phyloP scores from a whole-genome alignment of 2,113 vertebrate genomes.

The Cacatua alba region DNA sequence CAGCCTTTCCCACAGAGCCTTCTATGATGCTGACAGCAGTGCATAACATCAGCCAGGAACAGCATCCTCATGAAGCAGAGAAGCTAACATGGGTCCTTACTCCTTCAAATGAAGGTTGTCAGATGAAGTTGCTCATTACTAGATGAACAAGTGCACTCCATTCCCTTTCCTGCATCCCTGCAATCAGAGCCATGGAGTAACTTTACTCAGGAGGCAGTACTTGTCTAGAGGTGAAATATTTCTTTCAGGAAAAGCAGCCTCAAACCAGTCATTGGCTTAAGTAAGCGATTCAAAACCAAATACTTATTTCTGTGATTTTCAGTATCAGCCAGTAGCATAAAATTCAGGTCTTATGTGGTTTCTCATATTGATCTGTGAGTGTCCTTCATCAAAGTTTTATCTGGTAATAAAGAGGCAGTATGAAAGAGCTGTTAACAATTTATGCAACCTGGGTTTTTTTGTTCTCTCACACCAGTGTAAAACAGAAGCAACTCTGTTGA shows the following conservation, averaged over 20 bases:
- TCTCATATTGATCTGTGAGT: slow-evolving; percentile 54
- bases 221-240: slow-evolving; percentile 55
- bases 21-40: not conserved
- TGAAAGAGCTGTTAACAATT: slow-evolving; percentile 36
- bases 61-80: not conserved
- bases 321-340: not conserved
- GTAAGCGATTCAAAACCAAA: not conserved
- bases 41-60: not conserved
- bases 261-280: not conserved
- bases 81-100: not conserved
- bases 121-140: not conserved
- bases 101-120: not conserved
- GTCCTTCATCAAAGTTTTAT: slow-evolving; percentile 52
- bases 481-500: slow-evolving; percentile 4
- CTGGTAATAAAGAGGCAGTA: slow-evolving; percentile 48
- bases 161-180: not conserved
- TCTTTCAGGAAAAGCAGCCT: slow-evolving; percentile 5
- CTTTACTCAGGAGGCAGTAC: not conserved
- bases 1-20: not conserved
- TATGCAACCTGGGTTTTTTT: not conserved
- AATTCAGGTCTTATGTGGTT: slow-evolving; percentile 17
- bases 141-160: not conserved
- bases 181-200: not conserved
- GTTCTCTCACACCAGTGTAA: not conserved
- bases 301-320: slow-evolving; percentile 36